A percentile compares a stretch with the other conserved stretches of the same genome.
Evolutionary conservation across 1,140 invertebrate species (phyloP).

Genomic region (Diorhabda carinulata): DNA sequence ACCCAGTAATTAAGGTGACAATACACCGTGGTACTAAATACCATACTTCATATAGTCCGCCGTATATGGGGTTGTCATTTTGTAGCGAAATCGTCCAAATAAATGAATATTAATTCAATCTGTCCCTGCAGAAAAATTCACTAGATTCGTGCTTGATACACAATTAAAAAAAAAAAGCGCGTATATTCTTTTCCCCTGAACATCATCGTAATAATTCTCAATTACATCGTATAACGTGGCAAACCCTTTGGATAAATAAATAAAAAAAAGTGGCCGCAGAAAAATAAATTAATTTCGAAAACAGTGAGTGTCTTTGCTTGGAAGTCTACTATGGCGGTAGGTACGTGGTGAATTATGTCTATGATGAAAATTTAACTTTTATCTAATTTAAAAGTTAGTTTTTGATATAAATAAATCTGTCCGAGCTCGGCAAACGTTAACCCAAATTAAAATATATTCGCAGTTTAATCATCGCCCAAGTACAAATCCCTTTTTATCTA

Average conservation of each 20-base stretch:
- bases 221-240: slow-evolving; percentile 33
- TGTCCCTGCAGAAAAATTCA: slow-evolving; percentile 41
- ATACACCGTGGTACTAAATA: slow-evolving; percentile 1
- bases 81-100: slow-evolving; percentile 29
- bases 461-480: slow-evolving; percentile 23
- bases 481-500: neutral
- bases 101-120: slow-evolving; percentile 45
- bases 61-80: slow-evolving; percentile 14
- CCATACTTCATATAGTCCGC: slow-evolving; percentile 17
- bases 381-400: slow-evolving; percentile 39
- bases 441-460: slow-evolving; percentile 28
- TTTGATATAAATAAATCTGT: slow-evolving; percentile 32
- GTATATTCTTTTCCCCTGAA: slow-evolving; percentile 29
- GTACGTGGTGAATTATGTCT: slow-evolving; percentile 35
- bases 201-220: slow-evolving; percentile 41
- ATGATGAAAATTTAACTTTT: slow-evolving; percentile 37
- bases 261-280: slow-evolving; percentile 25
- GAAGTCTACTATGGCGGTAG: slow-evolving; percentile 16
- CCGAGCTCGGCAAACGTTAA: neutral
- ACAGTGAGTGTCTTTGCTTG: slow-evolving; percentile 31
- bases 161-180: slow-evolving; percentile 31
- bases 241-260: slow-evolving; percentile 40
- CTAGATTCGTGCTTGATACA: slow-evolving; percentile 26
- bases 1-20: slow-evolving; percentile 19
- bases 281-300: slow-evolving; percentile 39